Evolutionary conservation across 2,888 invertebrate species (phyloP), one percentile per base, ranked within the genome.

Genomic region (Sabellastarte sp.): DNA sequence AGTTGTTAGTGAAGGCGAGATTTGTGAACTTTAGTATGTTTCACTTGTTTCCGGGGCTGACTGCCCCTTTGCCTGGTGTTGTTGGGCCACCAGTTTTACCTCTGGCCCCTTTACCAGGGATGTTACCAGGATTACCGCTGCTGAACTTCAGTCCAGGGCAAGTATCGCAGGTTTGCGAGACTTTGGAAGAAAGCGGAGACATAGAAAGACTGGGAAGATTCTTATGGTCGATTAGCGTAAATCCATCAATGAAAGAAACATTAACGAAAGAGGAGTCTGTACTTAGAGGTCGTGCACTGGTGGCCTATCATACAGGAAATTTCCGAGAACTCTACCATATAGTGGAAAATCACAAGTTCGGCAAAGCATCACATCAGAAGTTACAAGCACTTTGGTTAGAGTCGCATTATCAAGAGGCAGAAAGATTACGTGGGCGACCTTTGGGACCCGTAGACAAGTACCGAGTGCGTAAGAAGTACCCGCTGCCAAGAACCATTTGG

Each of bases 371-470:
- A 15, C 94, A 95, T 86, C 91, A 90, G 57, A 94, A 93, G 83
- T 87, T 95, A 59, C 88, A 88, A 76, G 92, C 92, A 59, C 92
- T 95, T 91, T 95, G 95, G 95, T 87, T 94, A 70, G 94, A 95
- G 80, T 93, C 95, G 20, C 93, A 94, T 81, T 95, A 95, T 80
- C 91, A 92, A 81, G 95, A 95, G 82, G 94, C 94, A 26, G 94
- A 95, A 83, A 93, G 93, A 80, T 86, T 93, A 52, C 87, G 95
- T 2, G 94, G 94, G 32, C 86, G 94, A 75, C 93, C 93, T n/a
- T 85, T 95, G 60, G 94, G 95, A 1, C 94, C 95, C 1, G 95
- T 95, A 33, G 95, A 95, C 85, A 95, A 95, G 83, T 95, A 95
- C 85, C 87, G 93, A 33, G 94, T 95, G 56, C 86, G 95, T 56